Conservation (phyloP, 2,888 invertebrate genomes). For the Hypena proboscidalis region DNA sequence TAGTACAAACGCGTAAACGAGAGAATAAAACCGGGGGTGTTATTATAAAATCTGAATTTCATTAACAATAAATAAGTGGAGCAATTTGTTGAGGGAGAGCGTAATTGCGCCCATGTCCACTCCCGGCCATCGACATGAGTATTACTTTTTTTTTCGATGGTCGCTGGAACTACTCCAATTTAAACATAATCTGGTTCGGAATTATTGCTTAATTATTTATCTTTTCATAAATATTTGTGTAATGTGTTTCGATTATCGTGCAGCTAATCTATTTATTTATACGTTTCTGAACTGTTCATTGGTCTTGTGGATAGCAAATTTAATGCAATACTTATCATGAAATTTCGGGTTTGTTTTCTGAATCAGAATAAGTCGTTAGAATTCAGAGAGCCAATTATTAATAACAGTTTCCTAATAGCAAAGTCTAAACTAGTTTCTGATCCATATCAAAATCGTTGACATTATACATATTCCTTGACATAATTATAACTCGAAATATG, state of each 20-base stretch:
- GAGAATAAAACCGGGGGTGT: conserved; percentile 54
- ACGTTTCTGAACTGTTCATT: too few species aligned
- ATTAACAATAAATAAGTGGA: conserved; percentile 69
- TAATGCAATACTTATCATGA: too few species aligned
- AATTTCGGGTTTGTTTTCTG: too few species aligned
- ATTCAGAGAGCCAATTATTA: too few species aligned
- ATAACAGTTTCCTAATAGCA: too few species aligned
- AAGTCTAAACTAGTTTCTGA: too few species aligned
- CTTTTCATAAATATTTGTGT: conserved; percentile 34
- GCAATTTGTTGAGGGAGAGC: conserved; percentile 59
- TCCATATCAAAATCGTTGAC: too few species aligned
- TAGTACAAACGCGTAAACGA: conserved; percentile 62
- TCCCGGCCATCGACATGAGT: conserved; percentile 41
- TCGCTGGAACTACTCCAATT: conserved; percentile 40
- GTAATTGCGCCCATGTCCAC: conserved; percentile 61
- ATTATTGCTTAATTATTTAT: conserved; percentile 39
- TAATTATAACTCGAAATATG: too few species aligned
- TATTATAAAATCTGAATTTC: conserved; percentile 72
- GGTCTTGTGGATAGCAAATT: too few species aligned
- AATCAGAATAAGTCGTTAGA: too few species aligned
- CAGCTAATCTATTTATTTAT: too few species aligned
- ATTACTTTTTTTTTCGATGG: conserved; percentile 32
- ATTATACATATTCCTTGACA: too few species aligned
- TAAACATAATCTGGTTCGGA: conserved; percentile 35
- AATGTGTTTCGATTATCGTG: conserved; percentile 19